phyloP scores from a whole-genome alignment of 1,140 invertebrate genomes.

The Euura saliciscinereae region DNA sequence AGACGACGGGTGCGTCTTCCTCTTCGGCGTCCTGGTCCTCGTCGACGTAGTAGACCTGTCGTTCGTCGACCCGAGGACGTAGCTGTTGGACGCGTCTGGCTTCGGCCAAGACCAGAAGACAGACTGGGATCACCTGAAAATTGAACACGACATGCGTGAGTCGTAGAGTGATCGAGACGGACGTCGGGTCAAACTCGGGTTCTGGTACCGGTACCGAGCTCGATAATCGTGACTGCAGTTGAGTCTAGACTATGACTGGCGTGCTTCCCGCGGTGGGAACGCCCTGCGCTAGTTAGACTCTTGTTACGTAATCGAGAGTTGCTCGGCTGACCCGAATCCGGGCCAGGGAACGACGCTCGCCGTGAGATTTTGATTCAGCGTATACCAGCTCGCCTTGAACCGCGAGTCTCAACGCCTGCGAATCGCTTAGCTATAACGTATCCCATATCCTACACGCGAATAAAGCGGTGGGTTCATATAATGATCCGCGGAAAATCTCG shows the following conservation, averaged over 20 bases:
- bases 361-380: conserved; percentile 59
- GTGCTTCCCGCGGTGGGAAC: conserved; percentile 23
- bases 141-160: too few relatives aligned
- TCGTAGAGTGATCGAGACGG: too few relatives aligned
- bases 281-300: conserved; percentile 9
- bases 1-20: conserved; percentile 43
- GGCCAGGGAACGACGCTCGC: conserved; percentile 40
- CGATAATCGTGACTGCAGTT: background rate
- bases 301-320: conserved; percentile 43
- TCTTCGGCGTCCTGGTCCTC: conserved; percentile 43
- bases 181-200: too few relatives aligned
- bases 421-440: conserved; percentile 14
- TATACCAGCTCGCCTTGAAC: conserved; percentile 53
- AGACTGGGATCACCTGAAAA: conserved; percentile 50
- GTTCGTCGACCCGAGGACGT: conserved; percentile 45
- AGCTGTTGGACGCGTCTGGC: conserved; percentile 49
- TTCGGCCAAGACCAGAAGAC: conserved; percentile 44
- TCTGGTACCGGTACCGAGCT: too few relatives aligned
- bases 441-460: too few relatives aligned
- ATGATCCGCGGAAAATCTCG: too few relatives aligned
- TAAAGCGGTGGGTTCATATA: too few relatives aligned
- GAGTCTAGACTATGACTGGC: background rate
- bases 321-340: conserved; percentile 55
- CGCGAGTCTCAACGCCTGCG: conserved; percentile 26
- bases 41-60: conserved; percentile 53